Evolutionary conservation across 2,888 invertebrate species (phyloP), one percentile per base, ranked within the genome.

Genomic region (Cremastinae sp.): DNA sequence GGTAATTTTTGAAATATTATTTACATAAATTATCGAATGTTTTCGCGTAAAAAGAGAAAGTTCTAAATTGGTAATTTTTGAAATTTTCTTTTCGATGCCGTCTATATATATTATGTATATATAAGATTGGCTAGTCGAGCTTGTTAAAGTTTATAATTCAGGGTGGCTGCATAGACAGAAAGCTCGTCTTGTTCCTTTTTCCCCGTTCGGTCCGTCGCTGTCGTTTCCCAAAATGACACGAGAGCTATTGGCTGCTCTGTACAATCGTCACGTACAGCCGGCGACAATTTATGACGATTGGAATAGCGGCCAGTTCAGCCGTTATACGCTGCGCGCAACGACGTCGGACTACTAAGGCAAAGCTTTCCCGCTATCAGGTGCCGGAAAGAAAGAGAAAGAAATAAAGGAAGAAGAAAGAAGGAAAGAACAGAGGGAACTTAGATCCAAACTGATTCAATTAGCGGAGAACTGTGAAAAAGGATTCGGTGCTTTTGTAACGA

Each of bases 241-340:
- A 74, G 77, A 82, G 77, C 81, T 81, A 86, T 84, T 83, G 84
- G 84, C 83, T 81, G 74, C 76, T 86, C 82, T 76, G 85, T 84
- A 86, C 79, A 81, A 83, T 82, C 80, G 82, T 85, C 86, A 86
- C 86, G 86, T 86, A 78, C 80, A 73, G 47, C 78, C 78, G 62
- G 73, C 80, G 85, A 84, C 85, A 86, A 86, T 86, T 85, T 86
- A 86, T 85, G 85, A 84, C 84, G 84, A 86, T 86, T 86, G 86
- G 84, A 85, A 85, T 84, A 83, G 83, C 83, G 82, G 78, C 75
- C 65, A 78, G 77, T 77, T 78, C 65, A 64, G 71, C 62, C 65
- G 77, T 72, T 75, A 69, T 76, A 76, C 75, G 75, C 58, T 49
- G 28, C 69, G 73, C 28, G 70, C 78, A 79, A 77, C 77, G 76